These are phyloP conservation scores for Eupithecia tripunctaria DNA, from an alignment of 2,888 invertebrate genomes.

Conservation along the genomic window DNA sequence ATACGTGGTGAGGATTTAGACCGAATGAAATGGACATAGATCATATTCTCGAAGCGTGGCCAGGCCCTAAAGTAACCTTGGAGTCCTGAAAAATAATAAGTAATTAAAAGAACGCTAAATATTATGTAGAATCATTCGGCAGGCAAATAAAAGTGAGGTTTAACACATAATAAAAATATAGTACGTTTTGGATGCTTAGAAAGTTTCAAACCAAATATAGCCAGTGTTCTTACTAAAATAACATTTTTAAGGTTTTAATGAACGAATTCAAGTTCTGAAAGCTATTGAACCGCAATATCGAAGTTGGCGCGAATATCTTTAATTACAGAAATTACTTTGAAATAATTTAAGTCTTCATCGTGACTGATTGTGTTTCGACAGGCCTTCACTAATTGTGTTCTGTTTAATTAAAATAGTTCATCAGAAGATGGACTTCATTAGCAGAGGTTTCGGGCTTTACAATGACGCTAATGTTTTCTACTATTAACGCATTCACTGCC, in stretches of 20 bases:
- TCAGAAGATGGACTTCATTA: background rate
- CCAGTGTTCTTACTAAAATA: background rate
- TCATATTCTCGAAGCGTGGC: too few relatives aligned
- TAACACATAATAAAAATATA: too few relatives aligned
- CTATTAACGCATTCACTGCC: too few relatives aligned
- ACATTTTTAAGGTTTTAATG: background rate
- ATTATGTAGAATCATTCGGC: too few relatives aligned
- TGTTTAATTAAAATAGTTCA: slow-evolving; percentile 7
- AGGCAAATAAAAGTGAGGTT: too few relatives aligned
- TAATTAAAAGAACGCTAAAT: too few relatives aligned
- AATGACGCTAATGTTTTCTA: background rate
- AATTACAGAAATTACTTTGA: slow-evolving; percentile 18
- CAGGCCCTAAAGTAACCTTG: too few relatives aligned
- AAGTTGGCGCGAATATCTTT: slow-evolving; percentile 7
- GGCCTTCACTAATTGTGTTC: background rate
- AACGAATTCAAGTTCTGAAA: background rate
- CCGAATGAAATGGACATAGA: too few relatives aligned
- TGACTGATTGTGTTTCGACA: slow-evolving; percentile 8
- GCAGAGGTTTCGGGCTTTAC: background rate
- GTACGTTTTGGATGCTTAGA: too few relatives aligned
- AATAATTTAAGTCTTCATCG: slow-evolving; percentile 17
- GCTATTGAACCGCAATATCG: slow-evolving; percentile 1
- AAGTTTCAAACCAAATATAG: too few relatives aligned
- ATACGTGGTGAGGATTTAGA: too few relatives aligned
- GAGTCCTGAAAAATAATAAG: too few relatives aligned